These are phyloP conservation scores for Corbicula japonica DNA, from an alignment of 2,888 invertebrate species.

Conservation along the genomic window DNA sequence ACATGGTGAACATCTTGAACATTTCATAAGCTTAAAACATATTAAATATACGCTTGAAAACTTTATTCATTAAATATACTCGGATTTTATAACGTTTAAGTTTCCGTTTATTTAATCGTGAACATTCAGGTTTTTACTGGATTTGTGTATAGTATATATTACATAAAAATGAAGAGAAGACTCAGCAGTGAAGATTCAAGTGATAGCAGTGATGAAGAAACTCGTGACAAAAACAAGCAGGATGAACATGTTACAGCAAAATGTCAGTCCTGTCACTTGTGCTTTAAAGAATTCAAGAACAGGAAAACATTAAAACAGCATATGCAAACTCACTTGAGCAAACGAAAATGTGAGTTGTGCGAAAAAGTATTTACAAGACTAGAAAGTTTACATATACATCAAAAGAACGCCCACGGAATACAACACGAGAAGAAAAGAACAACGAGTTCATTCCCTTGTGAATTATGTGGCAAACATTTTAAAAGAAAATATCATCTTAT, in stretches of 20 bases:
- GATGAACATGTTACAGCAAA: background rate
- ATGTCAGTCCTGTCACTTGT: too few relatives aligned
- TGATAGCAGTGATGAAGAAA: conserved; percentile 10
- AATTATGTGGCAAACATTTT: conserved; percentile 7
- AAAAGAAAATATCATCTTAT: conserved; percentile 6
- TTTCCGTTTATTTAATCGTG: conserved; percentile 10
- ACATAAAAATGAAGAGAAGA: conserved; percentile 15
- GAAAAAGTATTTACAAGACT: too few relatives aligned
- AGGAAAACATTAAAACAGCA: too few relatives aligned
- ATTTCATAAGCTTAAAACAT: background rate
- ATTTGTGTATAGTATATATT: conserved; percentile 14
- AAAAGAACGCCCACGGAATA: conserved; percentile 8
- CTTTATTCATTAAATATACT: conserved; percentile 16
- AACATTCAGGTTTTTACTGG: background rate
- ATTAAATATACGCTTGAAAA: too few relatives aligned
- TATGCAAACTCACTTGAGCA: too few relatives aligned
- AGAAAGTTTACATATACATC: background rate
- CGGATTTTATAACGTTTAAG: conserved; percentile 11
- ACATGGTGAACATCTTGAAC: background rate
- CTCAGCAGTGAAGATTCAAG: conserved; percentile 3
- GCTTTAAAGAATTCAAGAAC: too few relatives aligned
- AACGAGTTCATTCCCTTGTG: conserved; percentile 5
- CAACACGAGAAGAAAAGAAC: background rate
- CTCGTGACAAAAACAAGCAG: background rate
- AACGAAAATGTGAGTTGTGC: too few relatives aligned